These are phyloP conservation scores for Bombus sylvicola DNA, from an alignment of 1,140 invertebrate species.

Conservation along the genomic window DNA sequence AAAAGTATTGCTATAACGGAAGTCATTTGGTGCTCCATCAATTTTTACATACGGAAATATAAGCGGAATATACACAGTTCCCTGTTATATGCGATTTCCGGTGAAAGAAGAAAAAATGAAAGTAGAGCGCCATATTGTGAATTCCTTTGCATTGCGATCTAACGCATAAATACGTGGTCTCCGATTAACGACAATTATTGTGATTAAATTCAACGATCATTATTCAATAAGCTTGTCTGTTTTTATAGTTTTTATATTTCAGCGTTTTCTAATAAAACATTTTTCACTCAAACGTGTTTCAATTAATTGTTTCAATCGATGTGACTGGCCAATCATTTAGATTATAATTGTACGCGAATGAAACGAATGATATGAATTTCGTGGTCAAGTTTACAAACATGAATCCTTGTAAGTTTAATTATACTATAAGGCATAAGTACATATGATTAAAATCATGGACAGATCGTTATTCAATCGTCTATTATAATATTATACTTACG, in stretches of 20 bases:
- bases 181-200: not conserved
- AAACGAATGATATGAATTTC: not conserved
- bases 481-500: too few species aligned
- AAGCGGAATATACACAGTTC: not conserved
- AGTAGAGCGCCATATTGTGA: not conserved
- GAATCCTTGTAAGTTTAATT: too few species aligned
- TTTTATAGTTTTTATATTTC: slow-evolving; percentile 38
- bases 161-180: not conserved
- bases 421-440: too few species aligned
- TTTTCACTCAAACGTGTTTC: not conserved
- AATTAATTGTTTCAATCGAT: not conserved
- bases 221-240: slow-evolving; percentile 18
- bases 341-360: not conserved
- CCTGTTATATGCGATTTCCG: not conserved
- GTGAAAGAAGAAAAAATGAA: not conserved
- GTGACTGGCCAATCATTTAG: not conserved
- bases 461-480: too few species aligned
- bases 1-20: not conserved
- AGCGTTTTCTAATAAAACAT: slow-evolving; percentile 53
- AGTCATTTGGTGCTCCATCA: not conserved
- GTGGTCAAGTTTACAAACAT: too few species aligned
- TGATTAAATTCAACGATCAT: too few species aligned
- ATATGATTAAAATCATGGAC: too few species aligned
- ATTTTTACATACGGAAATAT: not conserved
- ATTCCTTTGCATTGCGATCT: not conserved